Base-by-base conservation (phyloP, 1,140 invertebrate species). In the Acyrthosiphon pisum region DNA sequence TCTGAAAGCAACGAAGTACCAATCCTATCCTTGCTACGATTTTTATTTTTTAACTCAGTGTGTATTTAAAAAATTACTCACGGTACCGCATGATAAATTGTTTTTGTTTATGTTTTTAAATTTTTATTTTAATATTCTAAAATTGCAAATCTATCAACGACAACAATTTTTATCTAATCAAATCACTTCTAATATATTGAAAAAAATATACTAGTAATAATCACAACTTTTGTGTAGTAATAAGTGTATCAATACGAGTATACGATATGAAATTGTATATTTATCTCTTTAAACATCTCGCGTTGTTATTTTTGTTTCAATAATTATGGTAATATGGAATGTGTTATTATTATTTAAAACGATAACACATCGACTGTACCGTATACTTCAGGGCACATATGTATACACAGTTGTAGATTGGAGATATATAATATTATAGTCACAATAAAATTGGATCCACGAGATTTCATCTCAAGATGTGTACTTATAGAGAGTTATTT, bases 371-470 rank as follows among this genome's bases (percentile, higher is more conserved):
- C n/a, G 86, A 46, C 46, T 35, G 46, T 88, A 20, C 8, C 20
- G 26, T 6, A 26, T 44, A 44, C 37, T 6, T 11, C 30, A 53
- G 20, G 23, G 30, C 14, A 46, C 30, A 46, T n/a, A 87, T 87
- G 41, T 44, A 44, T 86, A n/a, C 44, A n/a, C 30, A 44, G 44
- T 48, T 86, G 30, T 89, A 89, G 22, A 89, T 89, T 89, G 48
- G 11, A 89, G 35, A 89, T 41, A 89, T 76, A 1, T 22, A 76
- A 76, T 76, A 76, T 76, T n/a, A 18, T 37, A 89, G 88, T 89
- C 50, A 89, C 50, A 76, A 76, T 89, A 89, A 89, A 89, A 89
- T 89, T 41, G 88, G 88, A 89, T 89, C 88, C 56, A 56, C 50
- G 35, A 41, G 88, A 89, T 89, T 53, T 50, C n/a, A 56, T 41